Evolutionary conservation across 2,888 invertebrate species (phyloP), one percentile per base, ranked within the genome.

Genomic region (Lasioglossum morio): DNA sequence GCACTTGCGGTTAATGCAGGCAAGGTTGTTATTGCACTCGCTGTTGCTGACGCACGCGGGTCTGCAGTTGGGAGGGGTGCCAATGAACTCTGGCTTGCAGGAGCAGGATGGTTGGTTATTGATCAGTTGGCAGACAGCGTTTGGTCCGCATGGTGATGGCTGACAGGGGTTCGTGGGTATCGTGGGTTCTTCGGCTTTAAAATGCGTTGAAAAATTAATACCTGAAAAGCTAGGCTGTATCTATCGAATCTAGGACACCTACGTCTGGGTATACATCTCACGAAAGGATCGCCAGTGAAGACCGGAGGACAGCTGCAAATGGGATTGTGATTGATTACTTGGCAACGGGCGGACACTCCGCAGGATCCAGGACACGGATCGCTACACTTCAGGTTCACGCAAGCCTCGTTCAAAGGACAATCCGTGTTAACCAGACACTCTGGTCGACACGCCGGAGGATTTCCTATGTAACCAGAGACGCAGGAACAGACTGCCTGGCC

Each of bases 241-340:
- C 7, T 34, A 19, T 30, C 5, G 19, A 60, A 30, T 12, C 14
- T 19, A 43, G 23, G 37, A 60, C 63, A 91, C 90, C 48, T 91
- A 91, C 91, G 85, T 91, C 82, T 88, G 8, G 63, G 98, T 98
- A 94, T 97, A 97, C 82, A 98, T 78, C 96, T 95, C 98, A 98
- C 94, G 93, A 97, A 98, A 14, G 98, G 97, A 96, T 88, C 97
- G 69, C 97, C 98, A 30, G 96, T 96, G 90, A 96, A 97, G 46
- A 96, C 97, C 37, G 95, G 87, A 40, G 95, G 94, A 89, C 97
- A 97, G 84, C 96, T 96, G 91, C 97, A 97, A 16, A 96, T 96
- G 10, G 97, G 97, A 87, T 96, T 94, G 92, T 97, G 97, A 91
- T 97, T 97, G 16, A 97, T 95, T 53, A 97, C 97, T 92, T 96